A percentile compares a stretch with the other conserved stretches of the same genome.
phyloP scores from a whole-genome alignment of 2,888 invertebrate species.

The Eledona agricola region DNA sequence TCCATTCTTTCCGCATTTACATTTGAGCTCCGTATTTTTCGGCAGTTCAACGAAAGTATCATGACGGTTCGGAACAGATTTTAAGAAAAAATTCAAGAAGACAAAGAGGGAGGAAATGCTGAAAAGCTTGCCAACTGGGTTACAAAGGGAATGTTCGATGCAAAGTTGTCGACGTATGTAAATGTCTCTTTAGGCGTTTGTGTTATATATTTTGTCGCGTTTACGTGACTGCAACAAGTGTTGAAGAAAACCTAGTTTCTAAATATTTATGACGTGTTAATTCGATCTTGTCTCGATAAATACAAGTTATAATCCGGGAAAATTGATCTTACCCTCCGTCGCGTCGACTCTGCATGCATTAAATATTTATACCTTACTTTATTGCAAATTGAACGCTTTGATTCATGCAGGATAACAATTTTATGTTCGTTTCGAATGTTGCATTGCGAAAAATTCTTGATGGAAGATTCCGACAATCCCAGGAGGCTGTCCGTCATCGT shows the following conservation, averaged over 20 bases:
- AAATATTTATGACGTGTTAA: constrained; percentile 23
- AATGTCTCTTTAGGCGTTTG: neutral
- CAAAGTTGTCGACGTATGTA: constrained; percentile 19
- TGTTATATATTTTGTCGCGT: no score
- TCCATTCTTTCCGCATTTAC: constrained; percentile 61
- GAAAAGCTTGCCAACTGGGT: constrained; percentile 18
- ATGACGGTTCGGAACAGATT: constrained; percentile 43
- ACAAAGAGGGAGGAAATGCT: no score
- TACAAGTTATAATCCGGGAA: no score
- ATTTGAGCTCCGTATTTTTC: constrained; percentile 52
- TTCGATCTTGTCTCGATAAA: constrained; percentile 14
- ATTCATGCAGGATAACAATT: constrained; percentile 4
- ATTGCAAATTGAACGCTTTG: neutral
- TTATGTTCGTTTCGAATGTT: constrained; percentile 16
- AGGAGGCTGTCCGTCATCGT: constrained; percentile 23
- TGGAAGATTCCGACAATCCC: constrained; percentile 16
- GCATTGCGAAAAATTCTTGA: constrained; percentile 18
- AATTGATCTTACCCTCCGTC: no score
- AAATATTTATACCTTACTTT: no score
- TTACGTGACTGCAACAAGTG: constrained; percentile 17
- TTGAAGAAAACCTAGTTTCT: constrained; percentile 9
- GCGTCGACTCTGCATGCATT: no score
- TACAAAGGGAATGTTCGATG: constrained; percentile 4
- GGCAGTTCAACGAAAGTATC: constrained; percentile 40
- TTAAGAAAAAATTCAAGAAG: constrained; percentile 33